phyloP scores from a whole-genome alignment of 2,113 vertebrate species.

The Hassar affinis region DNA sequence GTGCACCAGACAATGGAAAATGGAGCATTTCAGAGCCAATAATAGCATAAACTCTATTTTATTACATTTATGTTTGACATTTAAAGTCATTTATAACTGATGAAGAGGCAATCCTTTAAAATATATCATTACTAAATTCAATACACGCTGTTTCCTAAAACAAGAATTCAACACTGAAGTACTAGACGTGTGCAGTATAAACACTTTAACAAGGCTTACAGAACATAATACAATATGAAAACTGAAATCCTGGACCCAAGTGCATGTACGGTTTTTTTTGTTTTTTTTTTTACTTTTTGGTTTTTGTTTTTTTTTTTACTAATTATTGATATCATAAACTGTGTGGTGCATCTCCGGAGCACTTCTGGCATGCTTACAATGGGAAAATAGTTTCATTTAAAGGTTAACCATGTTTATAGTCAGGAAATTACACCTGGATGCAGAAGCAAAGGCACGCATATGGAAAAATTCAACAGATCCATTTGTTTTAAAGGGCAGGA shows the following conservation, averaged over 20 bases:
- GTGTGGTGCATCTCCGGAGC: background rate
- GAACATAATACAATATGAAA: background rate
- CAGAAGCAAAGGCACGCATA: background rate
- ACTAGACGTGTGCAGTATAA: background rate
- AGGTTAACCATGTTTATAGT: background rate
- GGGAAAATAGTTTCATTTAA: slow-evolving; percentile 14
- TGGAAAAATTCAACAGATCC: background rate
- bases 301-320: background rate
- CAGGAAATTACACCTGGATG: slow-evolving; percentile 11
- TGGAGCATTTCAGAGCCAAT: background rate
- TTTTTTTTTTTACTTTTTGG: background rate
- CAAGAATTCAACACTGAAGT: background rate
- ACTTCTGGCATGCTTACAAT: slow-evolving; percentile 6
- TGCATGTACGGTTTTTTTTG: background rate
- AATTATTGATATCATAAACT: background rate
- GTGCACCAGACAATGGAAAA: background rate
- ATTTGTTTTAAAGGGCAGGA: background rate
- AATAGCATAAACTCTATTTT: slow-evolving; percentile 21
- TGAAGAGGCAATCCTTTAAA: background rate
- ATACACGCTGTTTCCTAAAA: background rate
- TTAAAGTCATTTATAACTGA: background rate
- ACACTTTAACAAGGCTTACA: background rate
- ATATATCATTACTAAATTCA: background rate
- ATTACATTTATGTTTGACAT: slow-evolving; percentile 24
- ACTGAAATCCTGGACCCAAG: background rate